A percentile compares a stretch with the other conserved stretches of the same genome.
phyloP scores from a whole-genome alignment of 64 coral and sea anemone species.

The Catalaphyllia jardinei region DNA sequence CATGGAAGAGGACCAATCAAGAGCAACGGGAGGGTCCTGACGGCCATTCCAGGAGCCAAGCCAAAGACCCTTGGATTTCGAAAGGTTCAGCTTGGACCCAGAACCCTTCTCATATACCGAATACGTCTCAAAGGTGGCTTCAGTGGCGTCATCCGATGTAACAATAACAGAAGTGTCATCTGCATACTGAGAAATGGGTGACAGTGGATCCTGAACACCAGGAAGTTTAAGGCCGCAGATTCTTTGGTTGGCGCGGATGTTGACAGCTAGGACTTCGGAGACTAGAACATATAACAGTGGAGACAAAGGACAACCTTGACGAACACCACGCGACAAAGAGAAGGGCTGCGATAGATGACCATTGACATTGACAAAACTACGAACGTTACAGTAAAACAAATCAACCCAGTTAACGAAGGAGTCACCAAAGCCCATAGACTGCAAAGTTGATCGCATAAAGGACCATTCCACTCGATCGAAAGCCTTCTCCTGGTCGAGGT shows the following conservation, averaged over 20 bases:
- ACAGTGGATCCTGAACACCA: background rate
- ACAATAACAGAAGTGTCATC: constrained; percentile 7
- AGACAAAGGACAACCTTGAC: too few species aligned
- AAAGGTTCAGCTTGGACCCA: constrained; percentile 5
- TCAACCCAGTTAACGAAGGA: too few species aligned
- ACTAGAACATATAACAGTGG: too few species aligned
- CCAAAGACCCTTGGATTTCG: constrained; percentile 15
- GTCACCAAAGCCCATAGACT: too few species aligned
- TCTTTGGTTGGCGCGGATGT: background rate
- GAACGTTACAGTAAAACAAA: too few species aligned
- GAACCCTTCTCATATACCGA: background rate
- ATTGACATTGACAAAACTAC: too few species aligned
- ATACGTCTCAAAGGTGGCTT: background rate
- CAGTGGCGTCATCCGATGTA: background rate
- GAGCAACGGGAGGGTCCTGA: background rate
- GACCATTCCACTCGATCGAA: background rate
- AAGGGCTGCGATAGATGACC: too few species aligned
- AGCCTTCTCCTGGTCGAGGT: too few species aligned
- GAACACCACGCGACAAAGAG: too few species aligned
- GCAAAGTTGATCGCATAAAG: background rate
- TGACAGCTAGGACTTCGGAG: constrained; percentile 10
- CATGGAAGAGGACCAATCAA: background rate
- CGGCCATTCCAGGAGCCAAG: constrained; percentile 12
- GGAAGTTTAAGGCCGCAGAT: background rate
- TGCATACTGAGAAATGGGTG: background rate